Evolutionary conservation across 2,113 vertebrate species (phyloP).

Genomic region (Setophaga kirtlandii): DNA sequence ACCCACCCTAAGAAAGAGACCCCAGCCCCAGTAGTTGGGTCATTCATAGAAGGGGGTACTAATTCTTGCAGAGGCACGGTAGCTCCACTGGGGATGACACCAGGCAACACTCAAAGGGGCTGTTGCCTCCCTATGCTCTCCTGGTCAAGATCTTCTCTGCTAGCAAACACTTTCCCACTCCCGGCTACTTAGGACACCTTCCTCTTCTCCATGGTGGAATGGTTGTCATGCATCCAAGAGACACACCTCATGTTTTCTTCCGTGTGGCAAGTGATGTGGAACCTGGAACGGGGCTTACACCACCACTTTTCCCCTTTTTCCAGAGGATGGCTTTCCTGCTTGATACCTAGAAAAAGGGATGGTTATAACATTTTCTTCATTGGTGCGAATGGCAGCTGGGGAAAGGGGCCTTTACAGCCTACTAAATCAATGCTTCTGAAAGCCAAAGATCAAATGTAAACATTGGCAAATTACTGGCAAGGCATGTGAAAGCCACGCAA

Average conservation of each 20-base stretch:
- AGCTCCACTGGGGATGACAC: background rate
- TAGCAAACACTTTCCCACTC: background rate
- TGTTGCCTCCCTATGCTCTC: background rate
- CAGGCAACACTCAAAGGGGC: fast-evolving
- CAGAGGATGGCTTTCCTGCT: background rate
- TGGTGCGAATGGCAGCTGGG: background rate
- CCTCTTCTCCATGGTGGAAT: background rate
- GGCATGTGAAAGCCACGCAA: background rate
- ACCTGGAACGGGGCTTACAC: background rate
- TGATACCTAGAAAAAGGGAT: constrained; percentile 35
- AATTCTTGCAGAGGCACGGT: fast-evolving
- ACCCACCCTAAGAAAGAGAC: background rate
- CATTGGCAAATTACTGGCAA: background rate
- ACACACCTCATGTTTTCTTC: background rate
- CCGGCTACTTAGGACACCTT: background rate
- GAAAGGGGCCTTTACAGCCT: constrained; percentile 14
- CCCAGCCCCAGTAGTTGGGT: fast-evolving
- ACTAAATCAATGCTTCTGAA: background rate
- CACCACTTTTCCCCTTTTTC: background rate
- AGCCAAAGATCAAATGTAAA: constrained; percentile 43
- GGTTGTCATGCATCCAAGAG: background rate
- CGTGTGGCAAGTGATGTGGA: background rate
- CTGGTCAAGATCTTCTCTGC: background rate
- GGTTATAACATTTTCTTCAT: constrained; percentile 6
- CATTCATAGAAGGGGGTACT: background rate